phyloP scores from a whole-genome alignment of 2,888 invertebrate genomes.

The Standfussiana lucernea region DNA sequence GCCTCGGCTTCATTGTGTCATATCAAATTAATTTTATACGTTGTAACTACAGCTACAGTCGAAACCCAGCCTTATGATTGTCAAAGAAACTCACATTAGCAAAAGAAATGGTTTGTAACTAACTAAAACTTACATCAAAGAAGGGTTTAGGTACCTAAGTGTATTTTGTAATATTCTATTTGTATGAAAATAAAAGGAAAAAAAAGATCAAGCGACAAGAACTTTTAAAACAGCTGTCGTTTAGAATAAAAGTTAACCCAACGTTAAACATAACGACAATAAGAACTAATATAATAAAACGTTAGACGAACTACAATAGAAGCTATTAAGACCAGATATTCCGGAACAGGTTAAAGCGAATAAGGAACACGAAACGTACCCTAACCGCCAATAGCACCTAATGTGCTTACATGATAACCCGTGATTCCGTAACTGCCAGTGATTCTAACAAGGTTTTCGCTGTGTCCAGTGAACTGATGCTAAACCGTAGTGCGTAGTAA shows the following conservation, averaged over 20 bases:
- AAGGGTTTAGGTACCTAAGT: constrained; percentile 16
- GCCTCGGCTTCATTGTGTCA: constrained; percentile 70
- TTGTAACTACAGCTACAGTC: constrained; percentile 36
- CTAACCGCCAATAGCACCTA: constrained; percentile 53
- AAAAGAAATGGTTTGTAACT: constrained; percentile 15
- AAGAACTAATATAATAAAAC: constrained; percentile 33
- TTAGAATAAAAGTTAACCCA: neutral
- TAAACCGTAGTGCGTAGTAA: constrained; percentile 53
- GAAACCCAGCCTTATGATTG: constrained; percentile 17
- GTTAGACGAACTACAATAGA: constrained; percentile 16
- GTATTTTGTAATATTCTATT: constrained; percentile 23
- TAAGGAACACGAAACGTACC: constrained; percentile 51
- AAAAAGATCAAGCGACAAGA: neutral
- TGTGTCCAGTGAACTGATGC: constrained; percentile 54
- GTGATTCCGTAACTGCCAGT: constrained; percentile 50
- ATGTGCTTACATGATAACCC: constrained; percentile 56
- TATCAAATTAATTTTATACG: constrained; percentile 70
- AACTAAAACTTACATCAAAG: constrained; percentile 8
- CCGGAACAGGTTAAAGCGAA: constrained; percentile 38
- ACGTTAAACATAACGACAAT: neutral
- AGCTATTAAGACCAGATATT: constrained; percentile 40
- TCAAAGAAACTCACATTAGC: constrained; percentile 11
- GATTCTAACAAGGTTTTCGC: constrained; percentile 49
- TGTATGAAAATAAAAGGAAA: neutral
- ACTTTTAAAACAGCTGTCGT: neutral